phyloP scores from a whole-genome alignment of 1,140 invertebrate genomes.

The Bombus confusus region DNA sequence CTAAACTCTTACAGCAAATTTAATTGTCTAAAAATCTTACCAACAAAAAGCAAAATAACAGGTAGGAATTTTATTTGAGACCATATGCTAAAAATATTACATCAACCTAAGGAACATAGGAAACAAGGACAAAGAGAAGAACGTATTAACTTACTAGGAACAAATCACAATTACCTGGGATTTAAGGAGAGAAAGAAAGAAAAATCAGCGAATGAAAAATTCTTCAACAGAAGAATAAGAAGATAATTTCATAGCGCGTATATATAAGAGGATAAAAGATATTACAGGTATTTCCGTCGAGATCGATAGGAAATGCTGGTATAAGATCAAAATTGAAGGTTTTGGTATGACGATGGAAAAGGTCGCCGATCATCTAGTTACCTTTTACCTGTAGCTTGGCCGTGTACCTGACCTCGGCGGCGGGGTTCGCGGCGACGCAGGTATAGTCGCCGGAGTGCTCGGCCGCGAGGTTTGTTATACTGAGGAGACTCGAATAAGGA shows the following conservation, averaged over 20 bases:
- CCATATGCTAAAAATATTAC: neutral
- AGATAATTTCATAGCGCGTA: neutral
- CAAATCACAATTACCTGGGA: neutral
- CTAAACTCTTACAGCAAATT: neutral
- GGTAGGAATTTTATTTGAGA: neutral
- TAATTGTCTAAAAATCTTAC: neutral
- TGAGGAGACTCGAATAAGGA: slow-evolving; percentile 89
- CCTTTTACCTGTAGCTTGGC: slow-evolving; percentile 92
- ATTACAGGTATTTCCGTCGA: slow-evolving; percentile 12
- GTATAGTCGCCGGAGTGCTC: slow-evolving; percentile 91
- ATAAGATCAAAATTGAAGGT: neutral
- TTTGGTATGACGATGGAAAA: slow-evolving; percentile 59
- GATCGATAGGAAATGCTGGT: slow-evolving; percentile 21
- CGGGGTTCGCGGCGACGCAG: slow-evolving; percentile 90
- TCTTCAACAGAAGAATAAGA: neutral
- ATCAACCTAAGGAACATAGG: neutral
- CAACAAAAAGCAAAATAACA: neutral
- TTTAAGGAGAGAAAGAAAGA: neutral
- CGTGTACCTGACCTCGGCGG: slow-evolving; percentile 90
- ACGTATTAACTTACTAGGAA: neutral
- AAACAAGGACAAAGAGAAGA: no score
- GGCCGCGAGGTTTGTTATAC: slow-evolving; percentile 89
- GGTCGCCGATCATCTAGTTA: slow-evolving; percentile 84
- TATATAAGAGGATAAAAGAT: neutral
- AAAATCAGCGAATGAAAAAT: neutral